These are phyloP conservation scores for Glaucidium brasilianum DNA, from an alignment of 2,113 vertebrate species.

Conservation along the genomic window DNA sequence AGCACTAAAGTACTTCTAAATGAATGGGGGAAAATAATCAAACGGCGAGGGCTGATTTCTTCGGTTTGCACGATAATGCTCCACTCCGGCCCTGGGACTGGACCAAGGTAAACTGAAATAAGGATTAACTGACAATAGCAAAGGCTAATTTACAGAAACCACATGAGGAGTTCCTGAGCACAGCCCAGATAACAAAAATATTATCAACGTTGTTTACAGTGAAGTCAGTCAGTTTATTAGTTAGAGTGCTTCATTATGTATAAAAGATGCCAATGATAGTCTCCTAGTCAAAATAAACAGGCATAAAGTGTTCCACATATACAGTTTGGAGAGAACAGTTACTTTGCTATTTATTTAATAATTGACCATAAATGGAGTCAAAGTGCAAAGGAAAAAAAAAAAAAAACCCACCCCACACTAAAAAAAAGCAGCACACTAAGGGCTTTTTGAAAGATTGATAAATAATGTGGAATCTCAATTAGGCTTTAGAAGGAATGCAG, in stretches of 20 bases:
- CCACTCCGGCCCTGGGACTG: constrained; percentile 36
- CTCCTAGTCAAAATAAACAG: constrained; percentile 84
- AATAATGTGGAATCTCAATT: constrained; percentile 99
- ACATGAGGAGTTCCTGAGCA: constrained; percentile 73
- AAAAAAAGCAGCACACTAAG: constrained; percentile 82
- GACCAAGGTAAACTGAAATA: constrained; percentile 75
- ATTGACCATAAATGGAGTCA: constrained; percentile 86
- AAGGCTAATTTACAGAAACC: constrained; percentile 75
- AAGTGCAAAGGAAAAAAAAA: constrained; percentile 77
- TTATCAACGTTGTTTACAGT: constrained; percentile 79
- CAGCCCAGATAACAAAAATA: constrained; percentile 89
- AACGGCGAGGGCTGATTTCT: not conserved
- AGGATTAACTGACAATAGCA: constrained; percentile 78
- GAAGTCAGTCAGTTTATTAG: constrained; percentile 86
- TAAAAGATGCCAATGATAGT: constrained; percentile 81
- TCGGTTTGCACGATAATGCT: constrained; percentile 16
- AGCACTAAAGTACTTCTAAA: not conserved
- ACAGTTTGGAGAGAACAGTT: constrained; percentile 75
- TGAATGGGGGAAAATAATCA: not conserved
- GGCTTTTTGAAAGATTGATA: constrained; percentile 97
- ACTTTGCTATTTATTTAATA: constrained; percentile 86
- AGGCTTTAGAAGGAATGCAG: constrained; percentile 94
- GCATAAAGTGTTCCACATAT: constrained; percentile 71
- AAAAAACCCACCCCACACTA: not conserved
- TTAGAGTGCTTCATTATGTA: constrained; percentile 83